Evolutionary conservation across 2,888 invertebrate species (phyloP), one percentile per base, ranked within the genome.

Genomic region (Trichopria drosophilae): DNA sequence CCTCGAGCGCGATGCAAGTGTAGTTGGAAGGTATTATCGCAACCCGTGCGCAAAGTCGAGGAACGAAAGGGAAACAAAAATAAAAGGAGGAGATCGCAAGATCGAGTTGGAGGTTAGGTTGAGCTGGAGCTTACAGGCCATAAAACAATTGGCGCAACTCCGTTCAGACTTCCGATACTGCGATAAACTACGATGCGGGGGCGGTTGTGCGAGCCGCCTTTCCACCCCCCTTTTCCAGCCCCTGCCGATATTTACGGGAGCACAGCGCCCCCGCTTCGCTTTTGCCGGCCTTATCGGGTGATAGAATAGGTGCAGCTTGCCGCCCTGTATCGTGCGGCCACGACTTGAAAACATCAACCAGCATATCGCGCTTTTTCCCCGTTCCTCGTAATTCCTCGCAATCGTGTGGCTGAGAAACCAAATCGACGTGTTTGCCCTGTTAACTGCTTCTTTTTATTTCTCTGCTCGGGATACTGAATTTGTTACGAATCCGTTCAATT

Each of bases 121-220:
- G 18, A 35, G 12, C 45, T 29, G 15, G 58, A 41, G 57, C 59
- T 58, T 51, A 61, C 58, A 58, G 58, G 48, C 61, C 63, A 66
- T 71, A 67, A 70, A 71, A 71, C 70, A 71, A 71, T 71, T 67
- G 69, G 66, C 64, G 58, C 60, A 57, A 58, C 58, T 65, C 57
- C 54, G 59, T 51, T 61, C 59, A 59, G 62, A 62, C 63, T 65
- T 65, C 63, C 67, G 71, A 71, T 70, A 67, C 66, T 53, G 61
- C 65, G 68, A 67, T 67, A 67, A 67, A 69, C 57, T 61, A 63
- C 58, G 49, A 37, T 26, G 55, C 31, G 40, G 20, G 46, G 23
- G 24, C 40, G 45, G 32, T 44, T 39, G 44, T 39, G 54, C 46
- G 36, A 51, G 24, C 16, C 28, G 31, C 32, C 45, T 24, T 40